Conservation (phyloP, 1,140 invertebrate species). For the Agraylea sexmaculata region DNA sequence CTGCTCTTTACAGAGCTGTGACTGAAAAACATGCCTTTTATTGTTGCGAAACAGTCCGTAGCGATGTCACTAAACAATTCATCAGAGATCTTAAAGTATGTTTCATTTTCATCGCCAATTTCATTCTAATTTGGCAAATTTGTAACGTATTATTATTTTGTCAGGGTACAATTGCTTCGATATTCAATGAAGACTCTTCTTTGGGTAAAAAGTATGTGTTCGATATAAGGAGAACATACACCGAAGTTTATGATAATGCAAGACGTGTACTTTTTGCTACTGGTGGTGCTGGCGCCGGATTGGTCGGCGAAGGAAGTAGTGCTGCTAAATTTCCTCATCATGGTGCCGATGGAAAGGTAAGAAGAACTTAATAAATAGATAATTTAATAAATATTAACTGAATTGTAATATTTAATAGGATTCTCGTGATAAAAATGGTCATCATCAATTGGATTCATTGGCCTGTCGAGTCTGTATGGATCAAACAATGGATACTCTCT, state of each 20-base stretch:
- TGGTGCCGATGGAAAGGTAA: constrained; percentile 27
- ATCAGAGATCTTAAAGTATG: constrained; percentile 71
- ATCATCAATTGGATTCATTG: constrained; percentile 54
- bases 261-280: constrained; percentile 52
- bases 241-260: constrained; percentile 79
- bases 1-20: constrained; percentile 73
- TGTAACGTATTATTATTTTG: constrained; percentile 9
- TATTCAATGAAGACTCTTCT: constrained; percentile 81
- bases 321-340: constrained; percentile 12
- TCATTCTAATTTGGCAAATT: constrained; percentile 4
- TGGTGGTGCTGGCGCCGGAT: constrained; percentile 15
- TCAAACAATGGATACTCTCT: constrained; percentile 61
- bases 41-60: constrained; percentile 79
- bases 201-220: constrained; percentile 80
- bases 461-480: constrained; percentile 79
- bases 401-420: constrained; percentile 32
- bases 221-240: constrained; percentile 73
- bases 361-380: constrained; percentile 7
- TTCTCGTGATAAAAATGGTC: constrained; percentile 35
- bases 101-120: constrained; percentile 3
- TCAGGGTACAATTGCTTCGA: constrained; percentile 77
- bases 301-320: constrained; percentile 21
- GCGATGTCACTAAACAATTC: constrained; percentile 76
- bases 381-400: constrained; percentile 1
- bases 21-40: constrained; percentile 88